Evolutionary conservation across 2,113 vertebrate species (phyloP).

Genomic region (Suricata suricatta): DNA sequence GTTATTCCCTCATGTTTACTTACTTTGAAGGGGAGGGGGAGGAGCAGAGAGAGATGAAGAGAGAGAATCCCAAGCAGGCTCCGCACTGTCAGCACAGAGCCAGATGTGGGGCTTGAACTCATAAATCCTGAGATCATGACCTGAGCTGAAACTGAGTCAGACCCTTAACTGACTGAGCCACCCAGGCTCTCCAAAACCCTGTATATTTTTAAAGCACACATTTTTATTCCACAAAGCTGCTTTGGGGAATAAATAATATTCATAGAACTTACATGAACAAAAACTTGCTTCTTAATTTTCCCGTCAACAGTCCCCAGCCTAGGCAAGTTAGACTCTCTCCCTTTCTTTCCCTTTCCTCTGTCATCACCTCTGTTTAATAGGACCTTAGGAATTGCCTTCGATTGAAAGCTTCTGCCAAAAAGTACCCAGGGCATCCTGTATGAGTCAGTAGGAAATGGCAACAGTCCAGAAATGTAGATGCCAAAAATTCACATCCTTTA

Average conservation of each 20-base stretch:
- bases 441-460: neutral
- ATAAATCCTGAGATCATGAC: too few species aligned
- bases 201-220: neutral
- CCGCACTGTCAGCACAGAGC: too few species aligned
- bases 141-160: too few species aligned
- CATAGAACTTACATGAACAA: neutral
- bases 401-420: neutral
- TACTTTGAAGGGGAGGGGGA: too few species aligned
- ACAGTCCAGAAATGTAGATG: neutral
- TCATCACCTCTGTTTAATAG: neutral
- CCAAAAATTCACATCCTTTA: conserved; percentile 20
- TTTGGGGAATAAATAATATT: neutral
- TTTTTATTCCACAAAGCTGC: neutral
- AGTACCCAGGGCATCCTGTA: neutral
- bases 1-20: too few species aligned
- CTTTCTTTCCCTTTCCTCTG: neutral
- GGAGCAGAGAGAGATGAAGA: neutral
- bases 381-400: neutral
- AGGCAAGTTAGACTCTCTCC: neutral
- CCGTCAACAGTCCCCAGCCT: neutral
- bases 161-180: neutral
- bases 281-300: conserved; percentile 22
- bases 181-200: neutral
- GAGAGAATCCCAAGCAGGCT: too few species aligned
- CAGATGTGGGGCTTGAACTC: too few species aligned